Conservation (phyloP, 2,888 invertebrate genomes). For the Mimas tiliae region DNA sequence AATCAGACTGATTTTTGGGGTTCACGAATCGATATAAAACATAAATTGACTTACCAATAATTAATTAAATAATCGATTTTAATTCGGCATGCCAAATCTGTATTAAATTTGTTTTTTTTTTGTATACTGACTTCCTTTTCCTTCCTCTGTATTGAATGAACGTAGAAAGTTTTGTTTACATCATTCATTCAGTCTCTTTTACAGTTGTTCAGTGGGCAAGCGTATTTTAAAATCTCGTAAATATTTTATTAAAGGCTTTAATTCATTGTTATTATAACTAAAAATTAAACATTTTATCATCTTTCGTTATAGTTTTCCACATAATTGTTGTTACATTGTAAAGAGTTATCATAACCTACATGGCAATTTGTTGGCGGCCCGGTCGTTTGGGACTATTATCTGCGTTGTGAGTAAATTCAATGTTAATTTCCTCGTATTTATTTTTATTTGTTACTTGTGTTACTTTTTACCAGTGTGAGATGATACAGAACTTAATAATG, state of each 20-base stretch:
- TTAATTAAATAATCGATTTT: neutral
- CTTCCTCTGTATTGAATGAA: constrained; percentile 11
- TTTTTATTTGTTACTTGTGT: neutral
- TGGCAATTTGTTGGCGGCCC: constrained; percentile 18
- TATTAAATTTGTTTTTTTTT: too few relatives aligned
- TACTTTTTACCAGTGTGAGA: neutral
- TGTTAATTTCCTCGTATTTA: neutral
- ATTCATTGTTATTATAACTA: neutral
- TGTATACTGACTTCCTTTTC: constrained; percentile 16
- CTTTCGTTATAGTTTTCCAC: neutral
- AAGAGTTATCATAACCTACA: constrained; percentile 20
- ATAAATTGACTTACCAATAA: too few relatives aligned
- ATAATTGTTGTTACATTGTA: neutral
- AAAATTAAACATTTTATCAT: neutral
- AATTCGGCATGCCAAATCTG: neutral
- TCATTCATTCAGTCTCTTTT: constrained; percentile 18
- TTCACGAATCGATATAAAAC: too few relatives aligned
- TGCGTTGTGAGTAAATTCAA: constrained; percentile 13
- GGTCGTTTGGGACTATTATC: constrained; percentile 5
- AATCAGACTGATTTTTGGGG: too few relatives aligned
- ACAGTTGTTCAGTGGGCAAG: neutral
- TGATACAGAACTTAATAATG: neutral
- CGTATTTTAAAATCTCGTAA: neutral
- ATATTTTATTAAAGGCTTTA: neutral
- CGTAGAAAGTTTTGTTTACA: constrained; percentile 29